phyloP scores from a whole-genome alignment of 2,113 vertebrate species.

The Leucoraja erinaceus region DNA sequence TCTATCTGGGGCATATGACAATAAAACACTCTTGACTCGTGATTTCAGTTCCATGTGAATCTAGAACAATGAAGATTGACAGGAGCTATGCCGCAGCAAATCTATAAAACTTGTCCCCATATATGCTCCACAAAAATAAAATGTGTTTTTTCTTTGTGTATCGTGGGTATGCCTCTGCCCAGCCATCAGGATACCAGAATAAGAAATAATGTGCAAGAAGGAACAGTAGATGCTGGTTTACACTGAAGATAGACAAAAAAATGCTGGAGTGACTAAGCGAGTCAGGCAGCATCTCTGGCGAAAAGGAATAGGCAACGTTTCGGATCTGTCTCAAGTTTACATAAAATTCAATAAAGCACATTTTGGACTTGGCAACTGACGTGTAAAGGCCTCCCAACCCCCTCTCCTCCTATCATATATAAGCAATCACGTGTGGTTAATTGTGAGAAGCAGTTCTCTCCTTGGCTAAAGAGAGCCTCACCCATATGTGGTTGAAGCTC shows the following conservation, averaged over 20 bases:
- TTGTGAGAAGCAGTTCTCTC: background rate
- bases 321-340: background rate
- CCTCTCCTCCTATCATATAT: background rate
- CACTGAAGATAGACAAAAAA: too few species aligned
- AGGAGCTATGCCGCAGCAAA: too few species aligned
- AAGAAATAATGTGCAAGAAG: background rate
- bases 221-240: too few species aligned
- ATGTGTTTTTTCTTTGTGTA: background rate
- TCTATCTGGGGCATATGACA: too few species aligned
- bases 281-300: too few species aligned
- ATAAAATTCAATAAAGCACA: background rate
- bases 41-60: too few species aligned
- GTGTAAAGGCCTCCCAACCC: background rate
- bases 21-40: too few species aligned
- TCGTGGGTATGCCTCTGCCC: background rate
- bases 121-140: background rate
- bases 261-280: too few species aligned
- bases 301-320: too few species aligned
- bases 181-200: background rate
- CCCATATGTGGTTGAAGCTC: background rate
- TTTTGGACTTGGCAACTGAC: background rate
- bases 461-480: background rate
- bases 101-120: background rate
- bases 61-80: too few species aligned
- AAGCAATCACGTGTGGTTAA: background rate